These are phyloP conservation scores for Hassar affinis DNA, from an alignment of 2,113 vertebrate genomes.

Conservation along the genomic window DNA sequence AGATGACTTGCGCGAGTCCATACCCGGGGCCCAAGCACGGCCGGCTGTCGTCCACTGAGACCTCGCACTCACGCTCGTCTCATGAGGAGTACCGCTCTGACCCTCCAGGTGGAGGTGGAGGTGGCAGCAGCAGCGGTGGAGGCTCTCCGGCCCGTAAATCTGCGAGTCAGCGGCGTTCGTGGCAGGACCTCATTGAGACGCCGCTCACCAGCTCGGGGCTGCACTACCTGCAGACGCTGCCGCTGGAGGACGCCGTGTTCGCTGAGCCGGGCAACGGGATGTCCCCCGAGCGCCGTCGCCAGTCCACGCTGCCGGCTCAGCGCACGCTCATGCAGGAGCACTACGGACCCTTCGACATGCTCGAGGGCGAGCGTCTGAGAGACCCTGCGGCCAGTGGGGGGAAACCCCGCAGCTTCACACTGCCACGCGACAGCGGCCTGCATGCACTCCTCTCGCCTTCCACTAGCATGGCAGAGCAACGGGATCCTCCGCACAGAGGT, in stretches of 20 bases:
- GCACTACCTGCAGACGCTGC: slow-evolving; percentile 94
- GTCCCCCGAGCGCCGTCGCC: slow-evolving; percentile 82
- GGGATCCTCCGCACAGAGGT: slow-evolving; percentile 72
- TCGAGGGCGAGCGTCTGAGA: slow-evolving; percentile 76
- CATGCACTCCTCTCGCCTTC: slow-evolving; percentile 85
- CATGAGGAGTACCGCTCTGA: slow-evolving; percentile 94
- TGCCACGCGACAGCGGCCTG: slow-evolving; percentile 92
- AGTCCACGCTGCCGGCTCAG: slow-evolving; percentile 92
- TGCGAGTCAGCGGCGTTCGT: slow-evolving; percentile 91
- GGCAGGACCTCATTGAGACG: slow-evolving; percentile 98
- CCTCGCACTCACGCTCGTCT: slow-evolving; percentile 93
- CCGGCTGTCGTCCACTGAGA: slow-evolving; percentile 93
- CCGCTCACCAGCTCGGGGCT: slow-evolving; percentile 93
- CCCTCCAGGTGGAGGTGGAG: slow-evolving; percentile 67
- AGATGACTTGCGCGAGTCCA: slow-evolving; percentile 87
- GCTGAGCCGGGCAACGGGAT: slow-evolving; percentile 74
- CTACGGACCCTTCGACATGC: slow-evolving; percentile 88
- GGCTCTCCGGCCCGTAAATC: slow-evolving; percentile 91
- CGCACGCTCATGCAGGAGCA: slow-evolving; percentile 91
- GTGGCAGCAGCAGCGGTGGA: slow-evolving; percentile 76
- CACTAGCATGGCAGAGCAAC: slow-evolving; percentile 71
- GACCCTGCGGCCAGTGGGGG: slow-evolving; percentile 74
- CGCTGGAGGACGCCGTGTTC: slow-evolving; percentile 92
- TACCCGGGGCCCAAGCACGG: slow-evolving; percentile 89
- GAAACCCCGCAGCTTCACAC: slow-evolving; percentile 94